A percentile compares a stretch with the other conserved stretches of the same genome.
Evolutionary conservation across 1,140 invertebrate genomes (phyloP).

Genomic region (Brachionus paranguensis): DNA sequence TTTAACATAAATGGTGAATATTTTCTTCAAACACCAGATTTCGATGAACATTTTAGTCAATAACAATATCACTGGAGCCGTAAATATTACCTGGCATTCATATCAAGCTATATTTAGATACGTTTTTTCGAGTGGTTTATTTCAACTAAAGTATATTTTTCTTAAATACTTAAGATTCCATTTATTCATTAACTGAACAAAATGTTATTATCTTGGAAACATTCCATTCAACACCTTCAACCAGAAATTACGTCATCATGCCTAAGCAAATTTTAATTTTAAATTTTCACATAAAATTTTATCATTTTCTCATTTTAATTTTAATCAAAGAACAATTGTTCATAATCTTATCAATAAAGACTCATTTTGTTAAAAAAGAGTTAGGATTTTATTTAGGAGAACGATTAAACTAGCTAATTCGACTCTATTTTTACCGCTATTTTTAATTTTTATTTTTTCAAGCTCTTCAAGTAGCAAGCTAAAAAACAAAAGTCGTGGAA

Average conservation of each 20-base stretch:
- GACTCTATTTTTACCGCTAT: not conserved
- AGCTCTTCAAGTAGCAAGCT: not conserved
- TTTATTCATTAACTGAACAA: not conserved
- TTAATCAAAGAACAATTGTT: not conserved
- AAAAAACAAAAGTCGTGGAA: not conserved
- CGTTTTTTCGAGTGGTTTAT: not conserved
- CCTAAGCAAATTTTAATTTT: not conserved
- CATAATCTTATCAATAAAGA: not conserved
- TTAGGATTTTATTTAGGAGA: no score
- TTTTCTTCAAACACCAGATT: not conserved
- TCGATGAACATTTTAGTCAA: not conserved
- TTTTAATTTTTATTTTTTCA: not conserved
- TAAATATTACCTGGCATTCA: not conserved
- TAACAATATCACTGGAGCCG: not conserved
- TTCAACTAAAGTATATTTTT: not conserved
- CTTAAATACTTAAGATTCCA: not conserved
- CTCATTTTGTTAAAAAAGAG: not conserved
- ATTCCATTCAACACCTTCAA: not conserved
- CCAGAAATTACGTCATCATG: not conserved
- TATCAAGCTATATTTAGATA: not conserved
- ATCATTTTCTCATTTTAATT: not conserved
- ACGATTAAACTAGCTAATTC: not conserved
- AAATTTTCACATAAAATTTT: not conserved
- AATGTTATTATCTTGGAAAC: not conserved
- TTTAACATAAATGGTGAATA: not conserved